A percentile compares a stretch with the other conserved stretches of the same genome.
These are phyloP conservation scores for Labeo catla DNA, from an alignment of 2,113 vertebrate species.

Conservation along the genomic window DNA sequence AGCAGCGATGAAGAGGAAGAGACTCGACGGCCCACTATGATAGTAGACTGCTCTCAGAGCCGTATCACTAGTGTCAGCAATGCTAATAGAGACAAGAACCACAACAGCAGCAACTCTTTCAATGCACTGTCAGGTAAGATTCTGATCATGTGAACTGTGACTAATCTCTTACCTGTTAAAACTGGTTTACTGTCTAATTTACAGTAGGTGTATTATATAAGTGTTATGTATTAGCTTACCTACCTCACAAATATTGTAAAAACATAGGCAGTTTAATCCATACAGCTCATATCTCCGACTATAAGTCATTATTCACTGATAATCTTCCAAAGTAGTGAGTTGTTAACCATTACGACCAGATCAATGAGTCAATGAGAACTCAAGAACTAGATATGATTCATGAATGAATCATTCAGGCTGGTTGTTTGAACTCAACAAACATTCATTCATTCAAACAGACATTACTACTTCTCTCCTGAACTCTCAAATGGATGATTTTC, in stretches of 20 bases:
- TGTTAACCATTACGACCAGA: background rate
- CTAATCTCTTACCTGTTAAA: background rate
- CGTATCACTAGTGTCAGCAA: constrained; percentile 44
- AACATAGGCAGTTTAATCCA: background rate
- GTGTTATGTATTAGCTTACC: background rate
- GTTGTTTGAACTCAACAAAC: background rate
- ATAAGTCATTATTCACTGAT: background rate
- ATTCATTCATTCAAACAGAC: too few relatives aligned
- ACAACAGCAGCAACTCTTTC: constrained; percentile 67
- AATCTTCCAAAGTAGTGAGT: background rate
- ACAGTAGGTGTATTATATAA: background rate
- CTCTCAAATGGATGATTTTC: background rate
- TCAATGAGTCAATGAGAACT: too few relatives aligned
- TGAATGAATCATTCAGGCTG: too few relatives aligned
- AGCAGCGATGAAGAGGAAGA: constrained; percentile 74
- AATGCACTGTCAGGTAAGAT: constrained; percentile 79
- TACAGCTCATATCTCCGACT: background rate
- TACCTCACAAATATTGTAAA: background rate
- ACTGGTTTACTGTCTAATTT: background rate
- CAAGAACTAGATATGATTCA: too few relatives aligned
- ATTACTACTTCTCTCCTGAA: too few relatives aligned
- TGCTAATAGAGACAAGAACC: background rate
- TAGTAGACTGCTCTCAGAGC: constrained; percentile 55
- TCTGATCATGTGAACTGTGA: background rate
- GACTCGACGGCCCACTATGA: background rate